A percentile compares a stretch with the other conserved stretches of the same genome.
Evolutionary conservation across 2,888 invertebrate species (phyloP).

Genomic region (Ephialtes manifestator): DNA sequence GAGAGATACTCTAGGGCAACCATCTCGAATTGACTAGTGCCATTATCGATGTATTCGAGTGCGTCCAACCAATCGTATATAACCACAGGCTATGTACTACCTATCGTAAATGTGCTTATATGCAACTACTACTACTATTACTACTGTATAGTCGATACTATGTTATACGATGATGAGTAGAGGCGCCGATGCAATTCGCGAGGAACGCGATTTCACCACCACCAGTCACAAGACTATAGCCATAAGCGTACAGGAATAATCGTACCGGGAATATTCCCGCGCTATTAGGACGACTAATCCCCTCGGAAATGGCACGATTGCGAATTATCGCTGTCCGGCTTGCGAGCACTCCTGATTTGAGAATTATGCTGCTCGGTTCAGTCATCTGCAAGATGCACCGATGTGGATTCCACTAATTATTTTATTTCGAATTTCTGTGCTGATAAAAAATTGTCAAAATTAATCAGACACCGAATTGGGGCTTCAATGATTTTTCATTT

Average conservation of each 20-base stretch:
- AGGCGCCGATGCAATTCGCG: constrained; percentile 39
- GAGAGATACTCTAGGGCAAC: constrained; percentile 3
- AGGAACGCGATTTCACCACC: constrained; percentile 39
- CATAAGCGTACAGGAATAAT: constrained; percentile 59
- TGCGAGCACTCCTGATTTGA: constrained; percentile 19
- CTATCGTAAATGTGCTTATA: neutral
- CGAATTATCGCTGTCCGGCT: constrained; percentile 67
- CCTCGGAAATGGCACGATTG: constrained; percentile 65
- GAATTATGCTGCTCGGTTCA: neutral
- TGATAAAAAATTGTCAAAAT: too few species aligned
- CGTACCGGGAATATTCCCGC: constrained; percentile 53
- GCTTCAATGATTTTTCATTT: too few species aligned
- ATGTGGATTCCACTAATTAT: neutral
- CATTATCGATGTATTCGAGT: constrained; percentile 35
- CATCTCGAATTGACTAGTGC: constrained; percentile 24
- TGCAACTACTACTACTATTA: neutral
- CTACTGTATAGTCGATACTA: neutral
- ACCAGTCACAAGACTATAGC: constrained; percentile 7
- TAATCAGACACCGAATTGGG: too few species aligned
- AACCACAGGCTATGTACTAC: constrained; percentile 24
- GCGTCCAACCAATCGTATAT: constrained; percentile 22
- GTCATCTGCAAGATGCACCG: neutral
- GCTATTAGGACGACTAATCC: constrained; percentile 69
- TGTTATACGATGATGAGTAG: constrained; percentile 5
- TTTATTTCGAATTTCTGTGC: neutral